These are phyloP conservation scores for Mylabris sibirica DNA, from an alignment of 2,888 invertebrate species.

Conservation along the genomic window DNA sequence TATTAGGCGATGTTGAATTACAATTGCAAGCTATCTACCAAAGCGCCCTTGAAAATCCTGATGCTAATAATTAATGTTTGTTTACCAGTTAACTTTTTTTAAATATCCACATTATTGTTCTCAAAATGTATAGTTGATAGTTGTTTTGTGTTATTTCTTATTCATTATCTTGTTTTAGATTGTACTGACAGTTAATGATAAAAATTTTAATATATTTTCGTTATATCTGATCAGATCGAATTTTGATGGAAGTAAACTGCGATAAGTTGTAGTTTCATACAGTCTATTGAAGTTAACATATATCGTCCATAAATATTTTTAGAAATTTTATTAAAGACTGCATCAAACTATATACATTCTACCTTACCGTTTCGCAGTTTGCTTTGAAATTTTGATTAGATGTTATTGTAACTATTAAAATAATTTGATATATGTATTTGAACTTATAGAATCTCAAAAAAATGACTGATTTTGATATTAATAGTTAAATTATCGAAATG, in stretches of 20 bases:
- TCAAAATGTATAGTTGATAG: neutral
- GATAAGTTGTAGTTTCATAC: too few relatives aligned
- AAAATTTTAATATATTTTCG: neutral
- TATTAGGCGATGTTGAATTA: constrained; percentile 80
- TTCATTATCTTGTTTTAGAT: neutral
- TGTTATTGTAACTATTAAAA: too few relatives aligned
- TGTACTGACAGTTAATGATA: neutral
- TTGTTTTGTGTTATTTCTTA: neutral
- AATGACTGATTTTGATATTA: constrained; percentile 4
- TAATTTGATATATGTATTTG: too few relatives aligned
- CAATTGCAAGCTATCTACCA: constrained; percentile 67
- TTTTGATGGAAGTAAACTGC: too few relatives aligned
- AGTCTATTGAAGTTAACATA: too few relatives aligned
- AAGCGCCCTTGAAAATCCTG: constrained; percentile 36
- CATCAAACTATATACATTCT: too few relatives aligned
- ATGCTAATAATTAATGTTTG: neutral
- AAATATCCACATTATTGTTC: too few relatives aligned
- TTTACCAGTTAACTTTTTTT: neutral
- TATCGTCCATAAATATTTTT: too few relatives aligned
- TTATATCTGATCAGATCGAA: too few relatives aligned
- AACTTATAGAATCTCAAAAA: constrained; percentile 1
- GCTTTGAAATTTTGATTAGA: too few relatives aligned
- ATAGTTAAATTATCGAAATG: neutral
- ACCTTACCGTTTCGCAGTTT: too few relatives aligned
- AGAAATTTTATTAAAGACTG: too few relatives aligned